A percentile compares a stretch with the other conserved stretches of the same genome.
These are phyloP conservation scores for Zaprionus lachaisei DNA, from an alignment of 1,140 invertebrate genomes.

Conservation along the genomic window DNA sequence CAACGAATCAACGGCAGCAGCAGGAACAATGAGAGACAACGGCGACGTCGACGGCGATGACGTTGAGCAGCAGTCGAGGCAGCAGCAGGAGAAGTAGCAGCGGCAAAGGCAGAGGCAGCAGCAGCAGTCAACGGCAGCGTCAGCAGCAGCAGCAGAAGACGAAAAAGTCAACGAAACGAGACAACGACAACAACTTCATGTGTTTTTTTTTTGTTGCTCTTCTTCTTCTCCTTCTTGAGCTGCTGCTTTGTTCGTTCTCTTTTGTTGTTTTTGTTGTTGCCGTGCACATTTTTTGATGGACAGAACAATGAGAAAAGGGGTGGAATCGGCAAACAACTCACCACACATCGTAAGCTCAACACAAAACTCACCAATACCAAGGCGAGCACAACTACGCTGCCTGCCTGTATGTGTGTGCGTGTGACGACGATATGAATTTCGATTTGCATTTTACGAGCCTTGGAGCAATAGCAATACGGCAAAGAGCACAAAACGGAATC, in stretches of 20 bases:
- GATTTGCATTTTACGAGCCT: constrained; percentile 80
- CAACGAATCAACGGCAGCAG: constrained; percentile 65
- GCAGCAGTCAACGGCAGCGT: constrained; percentile 32
- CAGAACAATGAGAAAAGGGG: constrained; percentile 84
- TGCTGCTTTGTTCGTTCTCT: constrained; percentile 41
- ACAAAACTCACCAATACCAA: constrained; percentile 37
- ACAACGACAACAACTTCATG: constrained; percentile 59
- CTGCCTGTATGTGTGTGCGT: constrained; percentile 40
- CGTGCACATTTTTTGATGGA: constrained; percentile 72
- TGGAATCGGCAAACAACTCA: constrained; percentile 68
- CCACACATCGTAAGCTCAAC: constrained; percentile 13
- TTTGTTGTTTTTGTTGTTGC: constrained; percentile 24
- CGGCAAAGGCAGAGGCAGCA: neutral
- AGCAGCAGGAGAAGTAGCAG: constrained; percentile 28
- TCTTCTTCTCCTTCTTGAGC: constrained; percentile 28
- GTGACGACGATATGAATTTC: constrained; percentile 65
- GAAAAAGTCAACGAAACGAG: constrained; percentile 68
- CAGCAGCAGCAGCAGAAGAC: constrained; percentile 50
- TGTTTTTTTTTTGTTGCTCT: constrained; percentile 29
- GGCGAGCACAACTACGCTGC: constrained; percentile 8
- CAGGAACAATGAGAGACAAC: constrained; percentile 64
- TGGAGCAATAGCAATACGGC: constrained; percentile 36
- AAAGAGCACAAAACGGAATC: constrained; percentile 69
- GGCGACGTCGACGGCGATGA: constrained; percentile 31
- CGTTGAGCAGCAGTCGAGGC: constrained; percentile 38